Base-by-base conservation (phyloP, 2,113 vertebrate genomes). In the Myotis davidii region DNA sequence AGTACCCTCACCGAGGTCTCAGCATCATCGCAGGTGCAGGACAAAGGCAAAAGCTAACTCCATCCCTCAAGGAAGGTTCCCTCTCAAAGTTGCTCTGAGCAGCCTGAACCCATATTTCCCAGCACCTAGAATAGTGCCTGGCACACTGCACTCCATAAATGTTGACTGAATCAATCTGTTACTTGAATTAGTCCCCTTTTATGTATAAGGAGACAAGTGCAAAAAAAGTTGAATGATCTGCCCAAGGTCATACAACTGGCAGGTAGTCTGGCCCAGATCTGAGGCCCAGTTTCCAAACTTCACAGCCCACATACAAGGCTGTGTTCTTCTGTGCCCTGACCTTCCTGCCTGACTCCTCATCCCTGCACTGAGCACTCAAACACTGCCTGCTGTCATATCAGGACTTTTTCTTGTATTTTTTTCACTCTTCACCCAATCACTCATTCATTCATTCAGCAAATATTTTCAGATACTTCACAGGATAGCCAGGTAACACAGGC, bases 361-460 rank as follows among this genome's bases (percentile, higher is more conserved):
- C 29, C 45, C 45, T 70, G 9, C 39, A 64, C 48, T 79, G 56
- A 79, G 65, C 48, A 61, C 50, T 48, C 42, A 72, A 74, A 54
- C 27, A 54, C 1, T 67, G 23, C 59, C 52, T 39, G 23, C 29
- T 83, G 13, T 21, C 45, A 37, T 9, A 54, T 20, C 14, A 85
- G 48, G 70, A 39, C 11, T 32, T 42, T 69, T 59, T 45, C 79
- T 85, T 56, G 23, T 64, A 39, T 70, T 85, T 81, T 79, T 79
- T 37, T 42, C 77, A 70, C 79, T 83, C 65, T 0, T 76, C 20
- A 21, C 11, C 39, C 48, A 27, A 17, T 92, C 45, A 42, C 34
- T 61, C 12, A 72, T 50, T 67, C 52, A 83, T 69, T 87, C 82
- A 72, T 65, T 74, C 42, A 90, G 74, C 92, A 94, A 52, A 59